Evolutionary conservation across 1,140 invertebrate species (phyloP).

Genomic region (Plodia interpunctella): DNA sequence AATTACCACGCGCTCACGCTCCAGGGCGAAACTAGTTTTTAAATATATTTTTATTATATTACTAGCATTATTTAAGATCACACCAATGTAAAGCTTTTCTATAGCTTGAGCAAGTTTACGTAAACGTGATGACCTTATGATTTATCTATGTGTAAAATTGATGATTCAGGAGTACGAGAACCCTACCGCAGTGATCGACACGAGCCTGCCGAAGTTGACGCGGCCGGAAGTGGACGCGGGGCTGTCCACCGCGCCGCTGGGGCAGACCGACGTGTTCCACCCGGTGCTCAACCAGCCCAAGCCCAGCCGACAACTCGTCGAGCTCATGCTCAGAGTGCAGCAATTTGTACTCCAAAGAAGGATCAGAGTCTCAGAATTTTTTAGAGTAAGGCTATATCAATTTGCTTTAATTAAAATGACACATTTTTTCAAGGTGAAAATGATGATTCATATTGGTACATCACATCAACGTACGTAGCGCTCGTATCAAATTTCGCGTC

Average conservation of each 20-base stretch:
- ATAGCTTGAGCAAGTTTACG: no score
- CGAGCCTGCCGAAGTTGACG: slow-evolving; percentile 80
- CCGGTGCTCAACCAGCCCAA: slow-evolving; percentile 68
- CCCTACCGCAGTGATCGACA: slow-evolving; percentile 78
- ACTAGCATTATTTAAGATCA: no score
- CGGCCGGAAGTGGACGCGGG: slow-evolving; percentile 80
- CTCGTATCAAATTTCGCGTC: no score
- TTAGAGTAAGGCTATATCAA: slow-evolving; percentile 66
- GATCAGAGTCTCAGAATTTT: slow-evolving; percentile 80
- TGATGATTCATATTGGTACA: no score
- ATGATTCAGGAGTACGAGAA: slow-evolving; percentile 64
- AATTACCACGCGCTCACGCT: no score
- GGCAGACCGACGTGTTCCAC: slow-evolving; percentile 78
- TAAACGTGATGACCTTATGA: background rate
- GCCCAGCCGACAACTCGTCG: slow-evolving; percentile 57
- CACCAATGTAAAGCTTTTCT: no score
- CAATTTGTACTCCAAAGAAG: slow-evolving; percentile 79
- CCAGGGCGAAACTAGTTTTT: no score
- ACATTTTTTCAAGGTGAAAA: no score
- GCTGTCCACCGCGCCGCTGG: slow-evolving; percentile 72
- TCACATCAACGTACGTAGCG: no score
- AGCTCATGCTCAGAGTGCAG: slow-evolving; percentile 77
- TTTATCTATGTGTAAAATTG: background rate
- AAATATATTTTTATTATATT: no score
- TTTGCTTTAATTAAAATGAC: no score